Evolutionary conservation across 2,888 invertebrate genomes (phyloP), one percentile per base, ranked within the genome.

Genomic region (Agriopis leucophaearia): DNA sequence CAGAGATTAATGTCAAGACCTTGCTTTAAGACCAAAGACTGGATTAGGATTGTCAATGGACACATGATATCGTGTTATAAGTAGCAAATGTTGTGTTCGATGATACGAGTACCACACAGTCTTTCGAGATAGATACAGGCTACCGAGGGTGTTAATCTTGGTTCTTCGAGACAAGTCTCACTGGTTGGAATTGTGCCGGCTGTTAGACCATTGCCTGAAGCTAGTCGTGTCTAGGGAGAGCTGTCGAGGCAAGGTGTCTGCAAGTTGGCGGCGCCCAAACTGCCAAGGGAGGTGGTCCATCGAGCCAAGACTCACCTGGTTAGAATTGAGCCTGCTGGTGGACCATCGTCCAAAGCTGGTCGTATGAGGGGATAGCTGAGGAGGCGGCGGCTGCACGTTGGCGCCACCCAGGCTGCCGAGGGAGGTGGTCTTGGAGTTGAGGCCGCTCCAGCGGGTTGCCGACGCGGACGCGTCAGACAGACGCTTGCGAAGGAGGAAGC

Each of bases 391-490:
- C 94, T 96, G 96, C 90, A 80, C 96, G 78, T 81, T 86, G 62
- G 81, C 87, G 12, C 84, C 88, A 56, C 96, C 96, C 74, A 97
- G 94, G 81, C 97, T 97, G 85, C 96, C 97, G 69, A 98, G 95
- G 55, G 98, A 98, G 56, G 98, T 97, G 75, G 98, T 98, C 94
- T 97, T 98, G 78, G 96, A 96, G 88, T 96, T 96, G 80, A 97
- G 95, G 12, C 96, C 96, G 77, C 95, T 94, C 94, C 87, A 95
- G 85, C 88, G 94, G 77, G 94, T 93, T 79, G 94, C 95, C 80
- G 95, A 95, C 67, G 95, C 93, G 9, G 95, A 94, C 62, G 95
- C 95, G 84, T 96, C 96, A 83, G 96, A 96, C 86, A 96, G 94
- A 78, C 96, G 95, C 92, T 97, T 97, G 81, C 97, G 96, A 70